phyloP scores from a whole-genome alignment of 2,888 invertebrate species.

The Netelia virgata region DNA sequence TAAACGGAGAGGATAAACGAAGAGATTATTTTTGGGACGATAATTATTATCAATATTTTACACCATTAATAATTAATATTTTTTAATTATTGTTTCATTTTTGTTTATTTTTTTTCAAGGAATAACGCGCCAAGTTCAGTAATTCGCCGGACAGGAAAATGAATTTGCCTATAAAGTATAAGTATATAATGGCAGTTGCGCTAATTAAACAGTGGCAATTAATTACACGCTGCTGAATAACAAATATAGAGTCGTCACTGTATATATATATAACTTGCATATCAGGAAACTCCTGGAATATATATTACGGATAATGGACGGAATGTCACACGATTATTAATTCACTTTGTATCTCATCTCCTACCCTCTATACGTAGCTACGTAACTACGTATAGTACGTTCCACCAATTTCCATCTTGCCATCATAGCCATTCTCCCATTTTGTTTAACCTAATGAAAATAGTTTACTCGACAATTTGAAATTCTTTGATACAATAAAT shows the following conservation, averaged over 20 bases:
- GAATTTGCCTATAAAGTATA: neutral
- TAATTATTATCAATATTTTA: too few relatives aligned
- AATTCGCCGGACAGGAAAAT: neutral
- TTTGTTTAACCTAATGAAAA: too few relatives aligned
- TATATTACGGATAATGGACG: conserved; percentile 24
- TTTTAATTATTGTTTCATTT: too few relatives aligned
- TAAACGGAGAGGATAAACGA: conserved; percentile 10
- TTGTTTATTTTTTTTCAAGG: too few relatives aligned
- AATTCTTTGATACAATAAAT: too few relatives aligned
- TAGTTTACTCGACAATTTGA: too few relatives aligned
- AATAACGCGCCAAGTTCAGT: too few relatives aligned
- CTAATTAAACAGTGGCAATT: conserved; percentile 54
- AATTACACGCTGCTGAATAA: conserved; percentile 50
- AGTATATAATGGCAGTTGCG: conserved; percentile 25
- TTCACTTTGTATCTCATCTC: conserved; percentile 4
- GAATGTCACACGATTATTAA: conserved; percentile 12
- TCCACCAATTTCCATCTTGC: neutral
- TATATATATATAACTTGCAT: neutral
- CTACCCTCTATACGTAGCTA: neutral
- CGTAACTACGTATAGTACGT: neutral
- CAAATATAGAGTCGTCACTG: conserved; percentile 14
- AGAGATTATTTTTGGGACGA: neutral
- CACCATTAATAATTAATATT: too few relatives aligned
- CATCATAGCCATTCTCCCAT: too few relatives aligned
- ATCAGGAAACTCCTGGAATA: conserved; percentile 22